phyloP scores from a whole-genome alignment of 2,113 vertebrate species.

The human (Homo sapiens) region DNA sequence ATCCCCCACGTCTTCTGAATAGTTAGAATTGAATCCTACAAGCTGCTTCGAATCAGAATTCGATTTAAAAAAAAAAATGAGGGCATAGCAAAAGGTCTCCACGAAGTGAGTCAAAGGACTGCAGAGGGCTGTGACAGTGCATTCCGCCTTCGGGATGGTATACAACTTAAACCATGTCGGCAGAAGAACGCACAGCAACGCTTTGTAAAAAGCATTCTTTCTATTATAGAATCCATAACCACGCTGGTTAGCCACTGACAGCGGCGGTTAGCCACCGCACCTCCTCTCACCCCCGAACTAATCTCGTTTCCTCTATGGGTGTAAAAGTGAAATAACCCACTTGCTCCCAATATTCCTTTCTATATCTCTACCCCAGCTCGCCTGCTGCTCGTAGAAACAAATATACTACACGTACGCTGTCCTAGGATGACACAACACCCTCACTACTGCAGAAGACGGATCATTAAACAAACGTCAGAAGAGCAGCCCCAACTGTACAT shows the following conservation, averaged over 20 bases:
- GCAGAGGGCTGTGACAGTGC: not conserved
- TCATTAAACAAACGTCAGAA: not conserved
- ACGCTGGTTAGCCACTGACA: not conserved
- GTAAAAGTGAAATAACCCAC: not conserved
- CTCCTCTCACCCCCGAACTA: not conserved
- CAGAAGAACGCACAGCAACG: not conserved
- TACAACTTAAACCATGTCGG: not conserved
- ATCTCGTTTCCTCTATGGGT: not conserved
- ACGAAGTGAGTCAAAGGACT: not conserved
- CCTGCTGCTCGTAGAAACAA: not conserved
- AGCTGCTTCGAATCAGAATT: not conserved
- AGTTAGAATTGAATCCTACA: not conserved
- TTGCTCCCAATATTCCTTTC: not conserved
- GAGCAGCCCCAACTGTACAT: fast-evolving
- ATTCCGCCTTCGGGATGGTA: not conserved
- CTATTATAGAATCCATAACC: not conserved
- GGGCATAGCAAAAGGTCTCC: not conserved
- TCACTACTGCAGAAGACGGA: not conserved
- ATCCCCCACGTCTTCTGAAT: not conserved
- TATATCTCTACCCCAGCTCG: not conserved
- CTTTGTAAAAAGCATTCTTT: not conserved
- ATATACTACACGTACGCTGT: not conserved
- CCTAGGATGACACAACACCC: not conserved
- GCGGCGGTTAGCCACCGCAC: not conserved
- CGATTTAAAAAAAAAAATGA: not conserved